Evolutionary conservation across 2,888 invertebrate species (phyloP), one percentile per base, ranked within the genome.

Genomic region (Schizotus pectinicornis): DNA sequence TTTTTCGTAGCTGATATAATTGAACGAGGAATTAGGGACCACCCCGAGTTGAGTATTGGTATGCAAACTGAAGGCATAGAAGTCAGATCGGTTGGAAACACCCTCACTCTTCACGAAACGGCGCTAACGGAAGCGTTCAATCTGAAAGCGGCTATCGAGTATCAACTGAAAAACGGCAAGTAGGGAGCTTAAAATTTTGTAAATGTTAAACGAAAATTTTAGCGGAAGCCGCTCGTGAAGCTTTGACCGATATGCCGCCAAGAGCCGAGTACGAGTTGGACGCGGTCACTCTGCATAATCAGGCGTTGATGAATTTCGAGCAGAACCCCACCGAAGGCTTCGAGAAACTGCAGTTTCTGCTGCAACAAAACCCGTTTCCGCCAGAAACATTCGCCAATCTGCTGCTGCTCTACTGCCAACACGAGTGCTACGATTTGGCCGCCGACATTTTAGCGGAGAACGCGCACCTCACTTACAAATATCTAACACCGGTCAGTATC

Each of bases 371-470:
- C 74, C 94, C 95, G 1, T 98, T 98, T 76, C 99, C 99, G 2
- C 93, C 94, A 8, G 98, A 99, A 83, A 98, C 98, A 0, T 98
- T 99, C 78, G 92, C 95, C 1, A 99, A 99, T 80, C 84, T 99
- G 12, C 82, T 99, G 38, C 82, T 99, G 2, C 82, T 98, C 0
- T 99, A 98, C 76, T 95, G 98, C 77, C 97, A 96, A 78, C 95
- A 97, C 79, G 98, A 98, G 80, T 95, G 97, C 77, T 98, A 92
- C 75, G 98, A 99, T 78, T 82, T 98, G 59, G 98, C 98, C 7
- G 99, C 99, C 0, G 99, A 99, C 81, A 93, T 99, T 34, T 79
- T 99, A 61, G 98, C 98, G 5, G 98, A 98, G 81, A 97, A 98
- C 80, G 93, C 95, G 5, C 94, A 98, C 75, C 86, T 98, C 52